Percentiles rank a stretch among this genome's conserved stretches.
phyloP scores from a whole-genome alignment of 2,888 invertebrate species.

The Gasteruption jaculator region DNA sequence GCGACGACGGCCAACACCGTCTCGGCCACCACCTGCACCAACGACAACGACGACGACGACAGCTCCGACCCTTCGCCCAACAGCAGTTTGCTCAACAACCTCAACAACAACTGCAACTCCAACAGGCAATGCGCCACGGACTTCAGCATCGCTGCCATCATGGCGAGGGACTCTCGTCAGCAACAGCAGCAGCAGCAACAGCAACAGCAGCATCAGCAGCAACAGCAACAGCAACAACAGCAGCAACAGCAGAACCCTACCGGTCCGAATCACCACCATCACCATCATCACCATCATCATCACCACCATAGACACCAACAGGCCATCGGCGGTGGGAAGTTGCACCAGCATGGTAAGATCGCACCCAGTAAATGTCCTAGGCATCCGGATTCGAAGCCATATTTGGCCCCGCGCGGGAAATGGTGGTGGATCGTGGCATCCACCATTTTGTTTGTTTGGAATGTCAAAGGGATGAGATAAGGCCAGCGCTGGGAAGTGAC shows the following conservation, averaged over 20 bases:
- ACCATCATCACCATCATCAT: conserved; percentile 52
- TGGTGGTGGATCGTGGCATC: too few relatives aligned
- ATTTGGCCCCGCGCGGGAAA: too few relatives aligned
- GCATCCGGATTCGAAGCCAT: too few relatives aligned
- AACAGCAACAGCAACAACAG: conserved; percentile 22
- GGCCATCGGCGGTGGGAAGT: conserved; percentile 45
- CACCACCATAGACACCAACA: conserved; percentile 38
- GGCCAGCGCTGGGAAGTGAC: too few relatives aligned
- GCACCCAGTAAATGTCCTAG: too few relatives aligned
- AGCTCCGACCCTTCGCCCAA: conserved; percentile 57
- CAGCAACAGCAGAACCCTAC: conserved; percentile 27
- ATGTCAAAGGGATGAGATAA: too few relatives aligned
- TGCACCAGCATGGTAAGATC: conserved; percentile 44
- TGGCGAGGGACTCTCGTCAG: conserved; percentile 67
- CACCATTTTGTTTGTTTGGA: too few relatives aligned
- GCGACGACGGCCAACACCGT: conserved; percentile 40
- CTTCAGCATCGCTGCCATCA: conserved; percentile 94
- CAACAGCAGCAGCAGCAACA: conserved; percentile 60
- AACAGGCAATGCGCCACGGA: conserved; percentile 83
- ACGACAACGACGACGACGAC: conserved; percentile 59
- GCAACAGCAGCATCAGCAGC: conserved; percentile 27
- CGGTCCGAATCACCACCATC: conserved; percentile 52
- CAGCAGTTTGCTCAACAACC: conserved; percentile 41
- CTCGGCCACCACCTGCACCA: conserved; percentile 42
- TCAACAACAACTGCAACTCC: conserved; percentile 49